Conservation (phyloP, 1,140 invertebrate genomes). For the Cotesia typhae region DNA sequence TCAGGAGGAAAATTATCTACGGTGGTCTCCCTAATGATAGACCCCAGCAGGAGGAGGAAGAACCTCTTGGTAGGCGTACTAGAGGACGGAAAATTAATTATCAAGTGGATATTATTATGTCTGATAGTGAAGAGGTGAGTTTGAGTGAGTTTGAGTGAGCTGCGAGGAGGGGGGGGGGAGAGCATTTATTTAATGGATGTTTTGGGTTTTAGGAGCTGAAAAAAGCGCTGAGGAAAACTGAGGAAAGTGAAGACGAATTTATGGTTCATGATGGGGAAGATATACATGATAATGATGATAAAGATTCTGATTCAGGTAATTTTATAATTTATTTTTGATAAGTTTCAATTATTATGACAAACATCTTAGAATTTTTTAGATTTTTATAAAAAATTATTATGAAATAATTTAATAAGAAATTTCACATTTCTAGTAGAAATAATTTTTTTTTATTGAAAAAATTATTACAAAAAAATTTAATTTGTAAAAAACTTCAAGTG, state of each 20-base stretch:
- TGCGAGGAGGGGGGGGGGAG: neutral
- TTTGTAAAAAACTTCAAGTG: too few species aligned
- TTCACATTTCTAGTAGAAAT: too few species aligned
- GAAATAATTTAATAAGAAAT: too few species aligned
- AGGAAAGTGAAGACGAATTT: slow-evolving; percentile 70
- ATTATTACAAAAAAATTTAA: too few species aligned
- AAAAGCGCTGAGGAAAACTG: slow-evolving; percentile 60
- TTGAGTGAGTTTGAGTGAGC: slow-evolving; percentile 11
- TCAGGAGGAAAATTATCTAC: slow-evolving; percentile 65
- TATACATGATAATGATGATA: slow-evolving; percentile 65
- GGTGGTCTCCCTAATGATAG: slow-evolving; percentile 67
- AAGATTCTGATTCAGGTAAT: slow-evolving; percentile 63
- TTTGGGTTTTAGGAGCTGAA: slow-evolving; percentile 57
- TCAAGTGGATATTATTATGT: slow-evolving; percentile 70
- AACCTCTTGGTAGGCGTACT: slow-evolving; percentile 66
- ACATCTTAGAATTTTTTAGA: too few species aligned
- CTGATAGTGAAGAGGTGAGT: slow-evolving; percentile 73
- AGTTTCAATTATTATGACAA: neutral
- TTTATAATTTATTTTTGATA: slow-evolving; percentile 25
- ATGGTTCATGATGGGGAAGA: slow-evolving; percentile 66
- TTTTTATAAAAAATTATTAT: too few species aligned
- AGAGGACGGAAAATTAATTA: slow-evolving; percentile 78
- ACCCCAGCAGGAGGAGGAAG: slow-evolving; percentile 59
- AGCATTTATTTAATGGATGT: neutral
- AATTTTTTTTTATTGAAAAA: too few species aligned